Evolutionary conservation across 2,888 invertebrate species (phyloP), one percentile per base, ranked within the genome.

Genomic region (Phaonia tiefii): DNA sequence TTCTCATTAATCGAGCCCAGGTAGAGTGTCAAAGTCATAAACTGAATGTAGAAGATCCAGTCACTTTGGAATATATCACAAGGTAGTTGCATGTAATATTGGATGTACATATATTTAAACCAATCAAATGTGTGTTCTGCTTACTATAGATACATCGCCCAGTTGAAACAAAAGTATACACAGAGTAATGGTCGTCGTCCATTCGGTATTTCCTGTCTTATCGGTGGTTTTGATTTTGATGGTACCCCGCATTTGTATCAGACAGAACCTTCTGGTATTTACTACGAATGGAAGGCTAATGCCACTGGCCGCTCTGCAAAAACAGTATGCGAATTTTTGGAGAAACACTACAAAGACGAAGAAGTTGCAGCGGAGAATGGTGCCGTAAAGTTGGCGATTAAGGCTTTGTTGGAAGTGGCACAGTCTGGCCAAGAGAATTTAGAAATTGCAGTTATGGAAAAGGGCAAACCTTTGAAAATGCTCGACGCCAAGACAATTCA

Each of bases 281-380:
- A 98, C 90, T 99, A 99, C 90, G 99, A 99, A 91, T 99, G 99
- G 98, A 98, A 98, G 92, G 99, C 99, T 1, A 99, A 99, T 92
- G 99, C 99, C 10, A 99, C 99, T 72, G 99, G 99, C 2, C 94
- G 99, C 85, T 98, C 98, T 85, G 99, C 99, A 1, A 99, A 99
- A 91, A 98, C 99, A 37, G 99, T 97, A 0, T 93, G 98, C 79
- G 99, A 99, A 92, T 99, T 98, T 91, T 93, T 99, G 85, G 99
- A 99, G 91, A 99, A 99, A 90, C 96, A 97, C 90, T 99, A 99
- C 89, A 95, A 95, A 69, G 92, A 94, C 51, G 98, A 98, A 85
- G 96, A 96, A 87, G 97, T 97, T n/a, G 85, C 84, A 13, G 92
- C 93, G 11, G 97, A 97, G 89, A 94, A 94, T 86, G 96, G 96